Base-by-base conservation (phyloP, 2,888 invertebrate genomes). In the Zonitis immaculata region DNA sequence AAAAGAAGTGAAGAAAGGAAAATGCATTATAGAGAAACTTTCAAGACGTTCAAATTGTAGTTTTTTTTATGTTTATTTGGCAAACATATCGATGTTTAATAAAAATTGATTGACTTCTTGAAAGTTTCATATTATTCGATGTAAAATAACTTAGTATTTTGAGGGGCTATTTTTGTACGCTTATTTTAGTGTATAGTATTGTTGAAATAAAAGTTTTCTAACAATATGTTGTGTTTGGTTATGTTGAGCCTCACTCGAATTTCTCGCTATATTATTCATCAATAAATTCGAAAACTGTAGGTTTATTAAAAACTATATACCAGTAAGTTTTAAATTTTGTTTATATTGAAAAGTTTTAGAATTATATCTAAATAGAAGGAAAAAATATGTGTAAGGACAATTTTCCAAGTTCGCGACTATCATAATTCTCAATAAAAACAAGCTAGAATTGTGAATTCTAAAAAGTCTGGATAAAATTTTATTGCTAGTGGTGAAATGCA, bases 151-250 rank as follows among this genome's bases (percentile, higher is more conserved):
- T 54, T 59, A 59, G 56, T 54, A 58, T 47, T 39, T 4, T 39
- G 59, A 58, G 49, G 63, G 59, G 65, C 65, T 67, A 67, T 67
- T 67, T 67, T 67, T 67, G 65, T 67, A 67, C 66, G 67, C 67
- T 66, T 67, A 56, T 56, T 50, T 57, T 57, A 54, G 57, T 44
- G 47, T 54, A 57, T n/a, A n/a, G n/a, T n/a, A 51, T 42, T 49
- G 50, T 51, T 57, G 8, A 44, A 55, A 54, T 53, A 59, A 56
- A 56, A 55, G 27, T 59, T 53, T 54, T 55, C 48, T 54, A 56
- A 56, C 44, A 43, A 49, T 39, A 43, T 20, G 43, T 49, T 43
- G 43, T 46, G 39, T 51, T 45, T 51, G 35, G 26, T 26, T 26
- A 26, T 30, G 42, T 9, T n/a, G n/a, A n/a, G n/a, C 16, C 6